Evolutionary conservation across 2,888 invertebrate genomes (phyloP).

Genomic region (Poecilus cupreus): DNA sequence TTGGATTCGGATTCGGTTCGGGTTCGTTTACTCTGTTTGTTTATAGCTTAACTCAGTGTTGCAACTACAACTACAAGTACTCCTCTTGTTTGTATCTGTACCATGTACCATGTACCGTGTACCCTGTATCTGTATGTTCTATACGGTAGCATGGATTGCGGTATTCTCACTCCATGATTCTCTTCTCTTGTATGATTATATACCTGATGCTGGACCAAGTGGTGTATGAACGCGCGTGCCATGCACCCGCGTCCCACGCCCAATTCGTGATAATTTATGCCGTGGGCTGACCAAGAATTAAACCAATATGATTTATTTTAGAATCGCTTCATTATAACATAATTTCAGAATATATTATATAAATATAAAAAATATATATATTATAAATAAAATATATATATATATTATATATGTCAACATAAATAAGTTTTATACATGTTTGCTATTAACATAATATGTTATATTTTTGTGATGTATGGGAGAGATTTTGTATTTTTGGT

Average conservation of each 20-base stretch:
- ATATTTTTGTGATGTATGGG: conserved; percentile 72
- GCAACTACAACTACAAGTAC: too few species aligned
- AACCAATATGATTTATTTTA: conserved; percentile 66
- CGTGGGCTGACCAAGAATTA: conserved; percentile 69
- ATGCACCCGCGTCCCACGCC: conserved; percentile 60
- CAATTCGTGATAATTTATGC: conserved; percentile 69
- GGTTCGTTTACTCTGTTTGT: too few species aligned
- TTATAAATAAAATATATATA: conserved; percentile 53
- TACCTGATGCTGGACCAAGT: conserved; percentile 71
- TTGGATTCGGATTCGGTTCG: neutral
- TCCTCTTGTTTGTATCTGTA: conserved; percentile 9
- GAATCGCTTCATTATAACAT: conserved; percentile 70
- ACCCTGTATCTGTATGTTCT: neutral
- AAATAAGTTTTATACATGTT: conserved; percentile 72
- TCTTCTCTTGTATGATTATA: conserved; percentile 31
- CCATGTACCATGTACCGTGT: neutral
- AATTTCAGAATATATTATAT: conserved; percentile 65
- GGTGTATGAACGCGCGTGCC: conserved; percentile 28
- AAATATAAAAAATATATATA: conserved; percentile 56
- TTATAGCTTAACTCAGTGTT: too few species aligned
- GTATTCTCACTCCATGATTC: neutral
- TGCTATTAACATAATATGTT: conserved; percentile 69
- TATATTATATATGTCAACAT: conserved; percentile 68
- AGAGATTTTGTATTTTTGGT: conserved; percentile 63
- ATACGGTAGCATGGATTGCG: too few species aligned